Evolutionary conservation across 2,113 vertebrate genomes (phyloP), one percentile per base, ranked within the genome.

Genomic region (Callorhinus ursinus): DNA sequence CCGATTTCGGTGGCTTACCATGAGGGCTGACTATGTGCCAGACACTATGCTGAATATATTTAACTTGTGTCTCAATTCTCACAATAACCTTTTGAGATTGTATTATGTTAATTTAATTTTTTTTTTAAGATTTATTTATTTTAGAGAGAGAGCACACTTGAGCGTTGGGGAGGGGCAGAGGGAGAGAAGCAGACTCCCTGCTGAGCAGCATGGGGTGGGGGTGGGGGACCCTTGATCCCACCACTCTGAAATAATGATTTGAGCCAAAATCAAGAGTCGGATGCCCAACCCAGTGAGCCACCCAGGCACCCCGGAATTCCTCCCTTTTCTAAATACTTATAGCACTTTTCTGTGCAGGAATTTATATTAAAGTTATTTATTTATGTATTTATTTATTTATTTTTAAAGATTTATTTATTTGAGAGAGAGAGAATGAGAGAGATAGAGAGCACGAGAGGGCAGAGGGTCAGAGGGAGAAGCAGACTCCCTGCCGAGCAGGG

Each of bases 11-110:
- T 94, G 76, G 57, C 59, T 97, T 90, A 39, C 36, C 2, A 21
- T 76, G 71, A 79, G 53, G 53, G 14, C 12, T 90, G 83, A 55
- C 57, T 71, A 1, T 84, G 16, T 77, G 28, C 46, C 36, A 74
- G 46, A 15, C 57, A 57, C 36, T 67, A 2, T 84, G 61, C 61
- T 92, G 84, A 84, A 59, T 72, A 36, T 84, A 74, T 74, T 93
- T 93, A 95, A 67, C 33, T 90, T 81, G 57, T 57, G 61, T 74
- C 57, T 87, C 49, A 82, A 61, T 69, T 61, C 28, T 87, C 57
- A 93, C 31, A 90, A 28, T 84, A 85, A 61, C 87, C 55, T 83
- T 87, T 83, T 72, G 76, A 86, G 39, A 21, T 89, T 94, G 26
- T 94, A 89, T 80, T 81, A 42, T 80, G 46, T 94, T 61, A 24